These are phyloP conservation scores for Rhinolophus sinicus DNA, from an alignment of 2,113 vertebrate genomes.

Conservation along the genomic window DNA sequence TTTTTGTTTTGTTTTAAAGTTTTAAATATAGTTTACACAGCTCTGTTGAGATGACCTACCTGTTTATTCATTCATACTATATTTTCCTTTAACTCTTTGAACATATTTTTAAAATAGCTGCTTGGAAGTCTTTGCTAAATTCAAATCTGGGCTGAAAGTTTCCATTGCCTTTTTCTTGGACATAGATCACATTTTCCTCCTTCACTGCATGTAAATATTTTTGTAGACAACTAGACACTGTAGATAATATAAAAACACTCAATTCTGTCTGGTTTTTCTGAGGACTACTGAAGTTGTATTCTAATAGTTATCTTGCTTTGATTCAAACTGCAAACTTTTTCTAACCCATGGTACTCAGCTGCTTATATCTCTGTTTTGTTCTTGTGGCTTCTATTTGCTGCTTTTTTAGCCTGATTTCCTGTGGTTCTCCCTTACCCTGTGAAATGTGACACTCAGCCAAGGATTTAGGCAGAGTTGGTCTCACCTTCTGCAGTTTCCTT, in stretches of 20 bases:
- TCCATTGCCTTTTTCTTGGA: not conserved
- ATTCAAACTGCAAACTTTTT: not conserved
- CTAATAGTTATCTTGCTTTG: not conserved
- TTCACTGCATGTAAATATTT: not conserved
- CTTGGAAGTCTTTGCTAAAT: not conserved
- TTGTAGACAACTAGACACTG: not conserved
- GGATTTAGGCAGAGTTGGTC: not conserved
- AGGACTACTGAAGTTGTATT: not conserved
- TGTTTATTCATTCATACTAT: not conserved
- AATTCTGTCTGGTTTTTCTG: not conserved
- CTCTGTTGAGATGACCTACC: not conserved
- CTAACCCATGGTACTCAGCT: not conserved
- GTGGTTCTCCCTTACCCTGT: not conserved
- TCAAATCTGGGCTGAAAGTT: not conserved
- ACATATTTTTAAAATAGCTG: not conserved
- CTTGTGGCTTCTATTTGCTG: not conserved
- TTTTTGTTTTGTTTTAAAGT: not conserved
- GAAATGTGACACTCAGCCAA: not conserved
- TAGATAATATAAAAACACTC: not conserved
- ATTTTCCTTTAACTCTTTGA: not conserved
- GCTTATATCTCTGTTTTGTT: not conserved
- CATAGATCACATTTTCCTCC: not conserved
- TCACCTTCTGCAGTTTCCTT: not conserved
- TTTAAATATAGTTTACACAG: not conserved
- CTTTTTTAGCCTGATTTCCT: not conserved